Percentiles rank a stretch among this genome's conserved stretches.
These are phyloP conservation scores for Dermatemys mawii DNA, from an alignment of 2,113 vertebrate genomes.

Conservation along the genomic window DNA sequence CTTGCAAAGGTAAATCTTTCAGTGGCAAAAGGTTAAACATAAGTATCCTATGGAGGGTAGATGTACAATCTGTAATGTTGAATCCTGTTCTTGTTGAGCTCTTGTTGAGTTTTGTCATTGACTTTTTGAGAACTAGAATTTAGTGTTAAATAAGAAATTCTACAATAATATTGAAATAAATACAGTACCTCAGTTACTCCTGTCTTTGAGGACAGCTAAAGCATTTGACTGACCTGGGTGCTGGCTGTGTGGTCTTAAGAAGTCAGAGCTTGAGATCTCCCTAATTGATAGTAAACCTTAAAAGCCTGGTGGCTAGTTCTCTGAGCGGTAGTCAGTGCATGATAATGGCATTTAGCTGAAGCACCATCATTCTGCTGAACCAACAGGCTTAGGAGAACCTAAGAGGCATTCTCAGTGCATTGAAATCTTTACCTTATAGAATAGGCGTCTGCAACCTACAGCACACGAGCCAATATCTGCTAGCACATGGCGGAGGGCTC, in stretches of 20 bases:
- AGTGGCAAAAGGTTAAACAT: not conserved
- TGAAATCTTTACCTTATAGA: not conserved
- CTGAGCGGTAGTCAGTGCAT: not conserved
- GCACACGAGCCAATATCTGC: no score
- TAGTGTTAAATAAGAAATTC: not conserved
- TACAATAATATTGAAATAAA: not conserved
- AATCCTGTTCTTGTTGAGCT: not conserved
- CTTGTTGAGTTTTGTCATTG: not conserved
- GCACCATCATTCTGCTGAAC: not conserved
- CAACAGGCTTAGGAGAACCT: not conserved
- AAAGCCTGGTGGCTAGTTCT: not conserved
- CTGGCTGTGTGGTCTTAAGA: not conserved
- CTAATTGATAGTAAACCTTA: not conserved
- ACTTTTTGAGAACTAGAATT: not conserved
- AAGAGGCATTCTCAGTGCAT: not conserved
- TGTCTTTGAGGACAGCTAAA: not conserved
- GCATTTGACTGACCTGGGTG: not conserved
- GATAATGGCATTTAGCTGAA: not conserved
- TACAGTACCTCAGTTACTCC: not conserved
- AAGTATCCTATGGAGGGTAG: not conserved
- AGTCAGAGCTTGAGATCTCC: not conserved
- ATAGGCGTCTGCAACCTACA: no score
- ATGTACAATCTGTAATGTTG: not conserved
- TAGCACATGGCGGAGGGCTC: no score
- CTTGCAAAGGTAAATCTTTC: slow-evolving; percentile 90